A percentile compares a stretch with the other conserved stretches of the same genome.
These are phyloP conservation scores for Platalea minor DNA, from an alignment of 2,797 vertebrate genomes.

Conservation along the genomic window DNA sequence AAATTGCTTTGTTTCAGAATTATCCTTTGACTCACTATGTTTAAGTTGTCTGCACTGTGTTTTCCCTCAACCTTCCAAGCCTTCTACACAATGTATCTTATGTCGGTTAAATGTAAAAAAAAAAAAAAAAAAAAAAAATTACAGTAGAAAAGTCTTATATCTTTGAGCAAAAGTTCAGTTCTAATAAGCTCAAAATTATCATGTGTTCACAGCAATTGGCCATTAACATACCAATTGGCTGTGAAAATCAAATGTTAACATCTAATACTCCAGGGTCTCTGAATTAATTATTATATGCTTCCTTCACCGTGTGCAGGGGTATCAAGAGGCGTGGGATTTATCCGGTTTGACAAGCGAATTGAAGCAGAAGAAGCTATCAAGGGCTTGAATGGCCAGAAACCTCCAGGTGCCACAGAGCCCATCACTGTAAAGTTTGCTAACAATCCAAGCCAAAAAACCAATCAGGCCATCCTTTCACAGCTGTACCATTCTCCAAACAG, in stretches of 20 bases:
- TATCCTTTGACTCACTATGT: not conserved
- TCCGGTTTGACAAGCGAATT: constrained; percentile 95
- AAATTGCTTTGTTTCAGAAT: not conserved
- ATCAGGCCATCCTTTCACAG: constrained; percentile 96
- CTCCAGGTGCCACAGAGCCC: constrained; percentile 91
- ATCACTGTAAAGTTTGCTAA: constrained; percentile 99
- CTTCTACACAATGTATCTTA: not conserved
- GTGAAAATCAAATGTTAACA: not conserved
- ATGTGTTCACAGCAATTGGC: not conserved
- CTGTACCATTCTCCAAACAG: constrained; percentile 98
- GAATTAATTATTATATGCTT: not conserved
- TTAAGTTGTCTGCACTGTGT: not conserved
- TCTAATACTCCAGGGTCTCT: not conserved
- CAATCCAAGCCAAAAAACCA: constrained; percentile 98
- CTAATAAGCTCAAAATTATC: not conserved
- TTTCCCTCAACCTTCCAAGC: not conserved
- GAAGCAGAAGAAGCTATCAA: constrained; percentile 99
- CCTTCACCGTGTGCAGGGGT: constrained; percentile 77
- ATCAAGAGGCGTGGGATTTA: constrained; percentile 96
- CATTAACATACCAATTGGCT: not conserved
- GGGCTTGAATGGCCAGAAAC: constrained; percentile 97
- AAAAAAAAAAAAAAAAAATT: not conserved
- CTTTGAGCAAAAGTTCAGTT: not conserved
- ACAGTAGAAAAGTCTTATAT: not conserved
- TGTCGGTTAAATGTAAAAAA: not conserved